Evolutionary conservation across 1,140 invertebrate species (phyloP), one percentile per base, ranked within the genome.

Genomic region (Meloidogyne chitwoodi): DNA sequence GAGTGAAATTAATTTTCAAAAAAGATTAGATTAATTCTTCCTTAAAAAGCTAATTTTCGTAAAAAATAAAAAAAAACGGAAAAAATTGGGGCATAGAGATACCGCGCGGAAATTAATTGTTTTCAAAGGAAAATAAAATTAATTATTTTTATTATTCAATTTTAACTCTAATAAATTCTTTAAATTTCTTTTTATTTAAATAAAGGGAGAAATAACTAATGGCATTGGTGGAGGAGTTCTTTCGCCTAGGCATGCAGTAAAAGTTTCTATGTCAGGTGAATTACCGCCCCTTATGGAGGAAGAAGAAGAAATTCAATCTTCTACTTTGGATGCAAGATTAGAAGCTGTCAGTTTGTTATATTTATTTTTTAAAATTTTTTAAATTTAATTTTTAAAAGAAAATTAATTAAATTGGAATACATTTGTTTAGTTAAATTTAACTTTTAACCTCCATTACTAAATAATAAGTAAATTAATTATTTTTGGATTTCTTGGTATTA

Each of bases 191-290:
- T 56, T 56, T 19, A 19, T 19, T 48, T 48, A 31, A 31, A n/a
- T 26, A 70, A 48, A 29, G 29, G 38, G 44, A 62, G 34, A 56
- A 62, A 24, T n/a, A 38, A 62, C 3, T 34, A 64, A 31, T 24
- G 56, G 71, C 56, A 38, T 22, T 24, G 26, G 48, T 4, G 41
- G 19, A 11, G 61, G 61, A 29, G 71, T 73, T 24, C 71, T 64
- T 41, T 63, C 64, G 1, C 71, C 61, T 63, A 61, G 71, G 24
- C 22, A 34, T 64, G 71, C 26, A 24, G 71, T 31, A 27, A 70
- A 70, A 38, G 68, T 70, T 38, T 70, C 68, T 38, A 41, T 73
- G 29, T 73, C 71, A n/a, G 71, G 71, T 22, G 71, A 73, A 63
- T 31, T 73, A 48, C 48, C 71, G 71, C 71, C 71, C 8, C 22